phyloP scores from a whole-genome alignment of 2,113 vertebrate genomes.

The Ophiodon elongatus region DNA sequence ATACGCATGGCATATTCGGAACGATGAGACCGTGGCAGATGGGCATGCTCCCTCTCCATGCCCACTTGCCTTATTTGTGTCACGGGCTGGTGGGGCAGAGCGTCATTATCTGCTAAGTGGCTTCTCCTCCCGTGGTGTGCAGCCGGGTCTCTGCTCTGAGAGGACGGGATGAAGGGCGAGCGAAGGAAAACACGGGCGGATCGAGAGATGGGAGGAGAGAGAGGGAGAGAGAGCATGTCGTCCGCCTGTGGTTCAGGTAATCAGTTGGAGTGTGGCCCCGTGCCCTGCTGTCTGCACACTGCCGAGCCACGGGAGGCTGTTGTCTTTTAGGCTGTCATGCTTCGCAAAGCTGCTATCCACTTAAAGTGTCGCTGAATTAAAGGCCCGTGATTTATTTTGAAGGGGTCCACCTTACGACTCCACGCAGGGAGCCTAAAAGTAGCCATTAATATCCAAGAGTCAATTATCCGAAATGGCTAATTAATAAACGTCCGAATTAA shows the following conservation, averaged over 20 bases:
- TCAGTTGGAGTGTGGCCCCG: constrained; percentile 45
- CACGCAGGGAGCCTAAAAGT: constrained; percentile 27
- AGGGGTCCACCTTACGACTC: neutral
- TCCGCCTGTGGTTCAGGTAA: constrained; percentile 55
- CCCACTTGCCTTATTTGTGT: constrained; percentile 58
- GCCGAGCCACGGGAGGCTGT: constrained; percentile 41
- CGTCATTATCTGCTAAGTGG: constrained; percentile 66
- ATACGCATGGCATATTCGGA: constrained; percentile 51
- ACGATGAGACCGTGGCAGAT: constrained; percentile 69
- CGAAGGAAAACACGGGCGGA: neutral
- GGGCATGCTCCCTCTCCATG: constrained; percentile 59
- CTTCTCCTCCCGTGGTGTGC: constrained; percentile 38
- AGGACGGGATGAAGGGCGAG: neutral
- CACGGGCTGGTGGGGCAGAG: constrained; percentile 55
- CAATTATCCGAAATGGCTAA: constrained; percentile 38
- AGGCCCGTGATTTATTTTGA: constrained; percentile 47
- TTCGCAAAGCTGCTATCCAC: constrained; percentile 35
- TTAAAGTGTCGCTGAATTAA: constrained; percentile 34
- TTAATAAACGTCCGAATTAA: constrained; percentile 56
- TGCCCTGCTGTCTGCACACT: constrained; percentile 33
- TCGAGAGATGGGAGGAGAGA: constrained; percentile 6
- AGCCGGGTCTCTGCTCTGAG: constrained; percentile 23
- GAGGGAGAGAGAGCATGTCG: neutral
- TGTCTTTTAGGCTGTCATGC: constrained; percentile 44
- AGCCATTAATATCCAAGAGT: constrained; percentile 39